These are phyloP conservation scores for Rutpela maculata DNA, from an alignment of 2,888 invertebrate species.

Conservation along the genomic window DNA sequence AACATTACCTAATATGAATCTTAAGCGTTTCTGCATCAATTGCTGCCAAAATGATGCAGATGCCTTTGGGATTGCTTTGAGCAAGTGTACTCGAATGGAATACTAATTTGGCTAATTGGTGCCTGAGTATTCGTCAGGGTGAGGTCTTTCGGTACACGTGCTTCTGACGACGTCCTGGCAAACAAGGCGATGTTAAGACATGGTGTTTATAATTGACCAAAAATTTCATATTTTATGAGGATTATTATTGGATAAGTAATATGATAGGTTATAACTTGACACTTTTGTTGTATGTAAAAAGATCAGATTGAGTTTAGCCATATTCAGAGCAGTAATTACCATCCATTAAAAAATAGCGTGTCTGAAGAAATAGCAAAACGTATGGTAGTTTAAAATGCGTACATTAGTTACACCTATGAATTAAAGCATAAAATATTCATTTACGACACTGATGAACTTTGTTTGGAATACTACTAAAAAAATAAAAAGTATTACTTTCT, in stretches of 20 bases:
- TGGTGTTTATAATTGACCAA: constrained; percentile 20
- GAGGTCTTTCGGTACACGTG: constrained; percentile 29
- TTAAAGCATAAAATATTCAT: no score
- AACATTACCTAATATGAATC: constrained; percentile 44
- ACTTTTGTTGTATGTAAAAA: constrained; percentile 11
- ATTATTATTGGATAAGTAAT: constrained; percentile 26
- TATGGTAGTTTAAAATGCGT: no score
- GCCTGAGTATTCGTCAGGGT: constrained; percentile 15
- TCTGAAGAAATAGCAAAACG: not conserved
- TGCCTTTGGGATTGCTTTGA: constrained; percentile 39
- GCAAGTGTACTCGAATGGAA: constrained; percentile 34
- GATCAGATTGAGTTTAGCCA: not conserved
- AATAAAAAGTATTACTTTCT: no score
- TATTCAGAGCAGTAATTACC: not conserved
- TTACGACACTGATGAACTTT: no score
- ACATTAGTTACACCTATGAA: no score
- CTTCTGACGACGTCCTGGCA: constrained; percentile 14
- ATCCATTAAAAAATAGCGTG: not conserved
- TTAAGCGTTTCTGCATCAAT: constrained; percentile 46
- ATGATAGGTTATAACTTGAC: constrained; percentile 20
- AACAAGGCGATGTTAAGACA: constrained; percentile 7
- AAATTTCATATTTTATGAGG: constrained; percentile 16
- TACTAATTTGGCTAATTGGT: constrained; percentile 45
- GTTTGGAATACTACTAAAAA: no score
- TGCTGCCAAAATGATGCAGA: constrained; percentile 48